phyloP scores from a whole-genome alignment of 2,888 invertebrate genomes.

The Dryomyza anilis region DNA sequence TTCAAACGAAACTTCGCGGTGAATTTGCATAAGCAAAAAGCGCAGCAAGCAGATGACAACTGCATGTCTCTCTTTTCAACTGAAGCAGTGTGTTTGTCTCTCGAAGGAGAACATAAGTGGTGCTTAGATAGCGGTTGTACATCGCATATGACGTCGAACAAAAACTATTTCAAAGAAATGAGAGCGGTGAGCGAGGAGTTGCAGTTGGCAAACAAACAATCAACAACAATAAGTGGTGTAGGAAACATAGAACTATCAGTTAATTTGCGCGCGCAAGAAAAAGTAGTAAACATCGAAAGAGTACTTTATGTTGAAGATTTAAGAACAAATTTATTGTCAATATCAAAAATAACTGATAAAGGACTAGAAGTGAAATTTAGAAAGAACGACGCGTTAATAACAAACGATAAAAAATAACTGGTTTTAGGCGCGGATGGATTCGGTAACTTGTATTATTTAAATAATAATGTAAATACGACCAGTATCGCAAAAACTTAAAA shows the following conservation, averaged over 20 bases:
- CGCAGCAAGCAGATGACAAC: neutral
- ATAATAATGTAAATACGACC: conserved; percentile 13
- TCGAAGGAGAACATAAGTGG: neutral
- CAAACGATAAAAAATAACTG: conserved; percentile 16
- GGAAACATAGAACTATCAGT: too few species aligned
- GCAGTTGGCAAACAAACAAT: conserved; percentile 29
- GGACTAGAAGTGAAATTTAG: conserved; percentile 33
- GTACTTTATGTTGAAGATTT: conserved; percentile 30
- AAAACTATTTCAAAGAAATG: neutral
- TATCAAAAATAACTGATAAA: conserved; percentile 32
- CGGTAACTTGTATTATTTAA: conserved; percentile 29
- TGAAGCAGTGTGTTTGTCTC: conserved; percentile 5
- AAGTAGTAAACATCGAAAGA: conserved; percentile 25
- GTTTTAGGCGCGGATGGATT: conserved; percentile 22
- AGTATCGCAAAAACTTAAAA: conserved; percentile 17
- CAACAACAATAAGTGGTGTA: conserved; percentile 27
- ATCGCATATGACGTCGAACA: conserved; percentile 8
- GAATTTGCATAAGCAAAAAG: conserved; percentile 17
- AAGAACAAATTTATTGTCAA: conserved; percentile 33
- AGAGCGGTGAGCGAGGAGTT: conserved; percentile 18
- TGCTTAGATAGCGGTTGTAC: conserved; percentile 17
- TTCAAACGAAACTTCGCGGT: conserved; percentile 16
- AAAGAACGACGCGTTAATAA: conserved; percentile 17
- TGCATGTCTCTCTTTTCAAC: neutral
- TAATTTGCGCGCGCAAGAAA: conserved; percentile 11